Evolutionary conservation across 2,113 vertebrate genomes (phyloP), one percentile per base, ranked within the genome.

Genomic region (Ciconia stormi): DNA sequence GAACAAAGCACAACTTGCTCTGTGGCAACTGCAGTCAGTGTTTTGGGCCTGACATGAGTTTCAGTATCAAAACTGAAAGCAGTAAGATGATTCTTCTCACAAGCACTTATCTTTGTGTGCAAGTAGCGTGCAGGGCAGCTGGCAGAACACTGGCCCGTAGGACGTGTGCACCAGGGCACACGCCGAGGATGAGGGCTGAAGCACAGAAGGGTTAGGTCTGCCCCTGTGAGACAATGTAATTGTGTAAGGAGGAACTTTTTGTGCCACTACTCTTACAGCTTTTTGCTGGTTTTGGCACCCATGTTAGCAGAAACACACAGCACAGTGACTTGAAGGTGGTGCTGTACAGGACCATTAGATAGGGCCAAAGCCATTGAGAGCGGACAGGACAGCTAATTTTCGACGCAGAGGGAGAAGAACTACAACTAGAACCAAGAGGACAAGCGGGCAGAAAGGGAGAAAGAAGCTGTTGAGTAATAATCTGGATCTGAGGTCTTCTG

Each of bases 231-330:
- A 38, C 17, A 74, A 27, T 3, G 3, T 21, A 52, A 13, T 19
- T 36, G 30, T 19, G 11, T 49, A 71, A 52, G 21, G 62, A 34
- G 9, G 21, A 34, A 22, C 4, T 16, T 76, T 38, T 46, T 63
- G 38, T 42, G 26, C 38, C 10, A 6, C 11, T 27, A 9, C 4
- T 49, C 14, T n/a, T 49, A 19, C 26, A 58, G 27, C 26, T 66
- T 82, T 66, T 42, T 38, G 13, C 56, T 34, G 23, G 0, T 47
- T 53, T 80, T 61, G 50, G 62, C 15, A 38, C 7, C 6, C 1
- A 0, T 6, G 15, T 12, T 36, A 44, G 21, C 34, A 72, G 36
- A 26, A 36, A 23, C 6, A 6, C 10, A 23, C 1, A 2, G 23
- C 6, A 10, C 12, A 3, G 8, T 16, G 44, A 34, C 14, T 82